Conservation (phyloP, 1,140 invertebrate genomes). For the Caligus rogercresseyi region DNA sequence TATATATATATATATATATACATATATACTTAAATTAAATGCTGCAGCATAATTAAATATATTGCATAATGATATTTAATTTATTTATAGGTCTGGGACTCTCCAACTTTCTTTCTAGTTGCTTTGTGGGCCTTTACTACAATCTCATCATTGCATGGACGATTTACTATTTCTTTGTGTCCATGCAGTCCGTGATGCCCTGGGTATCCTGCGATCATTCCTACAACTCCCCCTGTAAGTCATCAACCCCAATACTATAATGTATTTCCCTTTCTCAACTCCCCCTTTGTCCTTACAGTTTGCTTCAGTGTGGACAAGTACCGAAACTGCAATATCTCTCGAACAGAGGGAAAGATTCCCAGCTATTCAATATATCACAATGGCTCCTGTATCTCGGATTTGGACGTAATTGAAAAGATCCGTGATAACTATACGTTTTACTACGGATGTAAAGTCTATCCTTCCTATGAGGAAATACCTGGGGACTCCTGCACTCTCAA, state of each 20-base stretch:
- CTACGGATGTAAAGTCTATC: conserved; percentile 7
- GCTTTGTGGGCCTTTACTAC: conserved; percentile 58
- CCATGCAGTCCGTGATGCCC: conserved; percentile 41
- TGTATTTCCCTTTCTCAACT: background rate
- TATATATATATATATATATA: no score
- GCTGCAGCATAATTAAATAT: no score
- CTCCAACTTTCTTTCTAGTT: conserved; percentile 59
- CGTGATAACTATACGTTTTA: background rate
- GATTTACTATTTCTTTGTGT: conserved; percentile 59
- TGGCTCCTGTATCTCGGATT: conserved; percentile 14
- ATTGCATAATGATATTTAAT: background rate
- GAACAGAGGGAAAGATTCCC: background rate
- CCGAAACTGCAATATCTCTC: background rate
- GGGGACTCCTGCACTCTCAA: background rate
- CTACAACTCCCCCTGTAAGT: conserved; percentile 42
- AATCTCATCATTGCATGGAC: conserved; percentile 68
- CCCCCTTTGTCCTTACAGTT: background rate
- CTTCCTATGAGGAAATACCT: background rate
- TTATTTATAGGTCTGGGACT: conserved; percentile 48
- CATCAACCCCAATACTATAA: background rate
- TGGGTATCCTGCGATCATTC: conserved; percentile 54
- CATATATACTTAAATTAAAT: no score
- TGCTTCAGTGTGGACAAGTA: conserved; percentile 17
- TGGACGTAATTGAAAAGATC: conserved; percentile 1
- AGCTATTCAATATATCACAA: conserved; percentile 16